Evolutionary conservation across 2,113 vertebrate genomes (phyloP).

Genomic region (Carettochelys insculpta): DNA sequence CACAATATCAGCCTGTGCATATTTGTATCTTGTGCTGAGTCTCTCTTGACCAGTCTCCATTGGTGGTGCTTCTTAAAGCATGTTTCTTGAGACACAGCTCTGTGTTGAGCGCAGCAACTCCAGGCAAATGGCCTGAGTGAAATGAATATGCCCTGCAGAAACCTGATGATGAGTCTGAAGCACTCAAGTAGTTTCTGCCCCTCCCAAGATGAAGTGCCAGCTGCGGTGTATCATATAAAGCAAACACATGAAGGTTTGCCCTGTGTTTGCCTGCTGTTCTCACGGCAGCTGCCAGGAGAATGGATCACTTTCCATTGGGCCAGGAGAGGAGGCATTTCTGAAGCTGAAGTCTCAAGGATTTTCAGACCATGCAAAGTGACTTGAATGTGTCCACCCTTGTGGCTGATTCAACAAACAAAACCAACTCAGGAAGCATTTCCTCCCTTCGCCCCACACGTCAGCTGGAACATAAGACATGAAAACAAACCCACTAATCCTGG

Average conservation of each 20-base stretch:
- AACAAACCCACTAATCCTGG: neutral
- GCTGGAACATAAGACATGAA: neutral
- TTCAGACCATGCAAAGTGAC: neutral
- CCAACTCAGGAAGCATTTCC: neutral
- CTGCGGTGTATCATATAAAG: neutral
- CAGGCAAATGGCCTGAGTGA: neutral
- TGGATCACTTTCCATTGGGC: neutral
- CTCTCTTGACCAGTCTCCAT: neutral
- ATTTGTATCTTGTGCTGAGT: too few species aligned
- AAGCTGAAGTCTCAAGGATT: neutral
- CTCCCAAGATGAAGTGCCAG: neutral
- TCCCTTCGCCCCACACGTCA: neutral
- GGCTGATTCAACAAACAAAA: neutral
- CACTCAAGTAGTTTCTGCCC: neutral
- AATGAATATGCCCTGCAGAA: neutral
- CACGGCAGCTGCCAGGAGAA: neutral
- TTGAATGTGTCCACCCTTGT: rapidly evolving
- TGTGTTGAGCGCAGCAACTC: too few species aligned
- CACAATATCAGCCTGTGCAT: too few species aligned
- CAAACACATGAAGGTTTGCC: neutral
- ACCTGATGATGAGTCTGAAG: neutral
- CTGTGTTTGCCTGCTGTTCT: neutral
- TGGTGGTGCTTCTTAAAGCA: neutral
- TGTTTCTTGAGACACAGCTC: neutral
- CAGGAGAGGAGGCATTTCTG: neutral